These are phyloP conservation scores for Protomyctophum bolini DNA, from an alignment of 2,113 vertebrate genomes.

Conservation along the genomic window DNA sequence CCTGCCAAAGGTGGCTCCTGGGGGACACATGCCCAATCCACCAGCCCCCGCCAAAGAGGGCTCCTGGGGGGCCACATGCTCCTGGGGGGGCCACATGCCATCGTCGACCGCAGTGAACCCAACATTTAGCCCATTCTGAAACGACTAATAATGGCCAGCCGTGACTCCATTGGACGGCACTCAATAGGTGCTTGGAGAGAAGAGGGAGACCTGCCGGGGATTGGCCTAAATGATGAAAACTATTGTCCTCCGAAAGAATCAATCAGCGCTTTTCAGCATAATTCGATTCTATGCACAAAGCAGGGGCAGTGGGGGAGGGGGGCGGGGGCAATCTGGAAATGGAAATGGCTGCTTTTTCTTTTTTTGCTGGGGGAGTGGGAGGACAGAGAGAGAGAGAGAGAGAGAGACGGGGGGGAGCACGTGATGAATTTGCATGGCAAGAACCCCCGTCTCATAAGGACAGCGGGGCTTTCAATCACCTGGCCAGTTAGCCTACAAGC, in stretches of 20 bases:
- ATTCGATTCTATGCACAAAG: constrained; percentile 79
- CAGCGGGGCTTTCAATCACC: constrained; percentile 52
- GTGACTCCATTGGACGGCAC: constrained; percentile 52
- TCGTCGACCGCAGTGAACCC: constrained; percentile 25
- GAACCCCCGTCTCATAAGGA: constrained; percentile 39
- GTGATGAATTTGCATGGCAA: constrained; percentile 53
- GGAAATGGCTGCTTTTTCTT: constrained; percentile 73
- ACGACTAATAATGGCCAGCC: constrained; percentile 60
- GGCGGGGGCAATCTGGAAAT: constrained; percentile 77
- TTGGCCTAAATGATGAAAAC: constrained; percentile 73
- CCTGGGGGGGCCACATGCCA: constrained; percentile 32
- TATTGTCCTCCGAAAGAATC: constrained; percentile 76
- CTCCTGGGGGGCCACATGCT: constrained; percentile 41
- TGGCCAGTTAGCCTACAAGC: constrained; percentile 23
- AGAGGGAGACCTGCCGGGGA: constrained; percentile 54
- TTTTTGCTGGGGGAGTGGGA: constrained; percentile 9
- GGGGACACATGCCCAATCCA: too few species aligned
- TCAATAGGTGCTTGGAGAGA: constrained; percentile 65
- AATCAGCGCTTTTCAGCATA: constrained; percentile 75
- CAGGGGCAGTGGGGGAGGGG: constrained; percentile 33
- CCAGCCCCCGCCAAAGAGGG: constrained; percentile 34
- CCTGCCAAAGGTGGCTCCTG: too few species aligned
- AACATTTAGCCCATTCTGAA: constrained; percentile 63
- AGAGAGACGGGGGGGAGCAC: constrained; percentile 26
- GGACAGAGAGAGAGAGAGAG: constrained; percentile 14